A percentile compares a stretch with the other conserved stretches of the same genome.
Conservation (phyloP, 2,888 invertebrate genomes). For the Melolontha melolontha region DNA sequence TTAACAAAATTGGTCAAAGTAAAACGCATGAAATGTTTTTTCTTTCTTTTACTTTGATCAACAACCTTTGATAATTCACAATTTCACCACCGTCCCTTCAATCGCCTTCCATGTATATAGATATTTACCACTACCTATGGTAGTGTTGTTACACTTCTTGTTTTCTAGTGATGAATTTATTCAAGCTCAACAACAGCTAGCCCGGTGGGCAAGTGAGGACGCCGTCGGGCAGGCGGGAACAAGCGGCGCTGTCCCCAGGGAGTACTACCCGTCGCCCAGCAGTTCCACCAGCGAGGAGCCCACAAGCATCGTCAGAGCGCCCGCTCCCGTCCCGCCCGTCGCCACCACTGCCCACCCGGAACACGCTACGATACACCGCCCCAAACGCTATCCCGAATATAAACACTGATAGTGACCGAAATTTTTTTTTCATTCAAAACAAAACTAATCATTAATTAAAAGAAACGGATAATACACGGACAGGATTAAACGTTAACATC, state of each 20-base stretch:
- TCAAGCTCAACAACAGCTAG: slow-evolving; percentile 97
- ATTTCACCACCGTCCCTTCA: neutral
- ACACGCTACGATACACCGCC: slow-evolving; percentile 69
- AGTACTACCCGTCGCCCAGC: slow-evolving; percentile 72
- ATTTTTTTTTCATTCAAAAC: slow-evolving; percentile 3
- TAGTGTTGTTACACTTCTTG: slow-evolving; percentile 82
- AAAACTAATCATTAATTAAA: slow-evolving; percentile 1
- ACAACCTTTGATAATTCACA: no score
- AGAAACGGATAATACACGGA: neutral
- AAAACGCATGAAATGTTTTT: no score
- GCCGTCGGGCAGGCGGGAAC: slow-evolving; percentile 66
- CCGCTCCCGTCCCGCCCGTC: slow-evolving; percentile 64
- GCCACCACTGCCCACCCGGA: slow-evolving; percentile 61
- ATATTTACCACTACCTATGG: slow-evolving; percentile 54
- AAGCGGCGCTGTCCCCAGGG: slow-evolving; percentile 67
- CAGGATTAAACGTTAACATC: neutral
- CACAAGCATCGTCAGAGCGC: slow-evolving; percentile 69
- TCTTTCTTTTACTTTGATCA: no score
- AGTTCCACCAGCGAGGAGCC: slow-evolving; percentile 68
- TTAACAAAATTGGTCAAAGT: no score
- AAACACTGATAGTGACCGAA: slow-evolving; percentile 76
- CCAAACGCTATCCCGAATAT: slow-evolving; percentile 79
- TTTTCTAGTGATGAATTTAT: slow-evolving; percentile 97
- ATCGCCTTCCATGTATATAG: neutral
- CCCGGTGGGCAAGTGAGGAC: slow-evolving; percentile 94